These are phyloP conservation scores for Poeciliopsis paucimaculata DNA, from an alignment of 2,797 vertebrate species.

Conservation along the genomic window DNA sequence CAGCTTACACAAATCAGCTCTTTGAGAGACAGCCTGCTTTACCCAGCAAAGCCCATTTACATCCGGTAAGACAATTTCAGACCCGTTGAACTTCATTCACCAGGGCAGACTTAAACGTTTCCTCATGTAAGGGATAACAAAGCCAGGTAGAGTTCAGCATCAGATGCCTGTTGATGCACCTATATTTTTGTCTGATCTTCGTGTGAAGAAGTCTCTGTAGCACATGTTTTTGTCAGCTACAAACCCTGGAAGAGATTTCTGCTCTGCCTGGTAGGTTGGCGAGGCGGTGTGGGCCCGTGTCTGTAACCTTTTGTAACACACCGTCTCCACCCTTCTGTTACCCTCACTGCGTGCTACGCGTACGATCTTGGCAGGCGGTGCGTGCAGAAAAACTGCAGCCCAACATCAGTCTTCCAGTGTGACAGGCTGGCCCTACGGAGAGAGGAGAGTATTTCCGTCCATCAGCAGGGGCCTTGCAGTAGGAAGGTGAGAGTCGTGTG, in stretches of 20 bases:
- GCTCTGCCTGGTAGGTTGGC: background rate
- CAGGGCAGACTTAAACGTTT: conserved; percentile 33
- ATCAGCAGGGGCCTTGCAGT: conserved; percentile 51
- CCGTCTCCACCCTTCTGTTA: conserved; percentile 8
- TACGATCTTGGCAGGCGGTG: conserved; percentile 52
- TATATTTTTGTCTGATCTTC: conserved; percentile 6
- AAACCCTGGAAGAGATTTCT: conserved; percentile 15
- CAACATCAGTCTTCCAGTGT: conserved; percentile 66
- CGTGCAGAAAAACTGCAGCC: conserved; percentile 47
- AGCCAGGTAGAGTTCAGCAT: conserved; percentile 28
- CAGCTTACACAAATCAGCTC: conserved; percentile 79
- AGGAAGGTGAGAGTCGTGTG: conserved; percentile 27
- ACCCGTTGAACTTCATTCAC: conserved; percentile 46
- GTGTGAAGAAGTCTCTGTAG: background rate
- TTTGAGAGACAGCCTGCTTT: conserved; percentile 73
- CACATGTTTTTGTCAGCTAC: conserved; percentile 9
- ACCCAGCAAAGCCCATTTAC: conserved; percentile 76
- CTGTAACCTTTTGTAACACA: conserved; percentile 54
- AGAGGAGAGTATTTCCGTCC: conserved; percentile 53
- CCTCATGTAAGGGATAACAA: conserved; percentile 39
- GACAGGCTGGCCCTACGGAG: conserved; percentile 51
- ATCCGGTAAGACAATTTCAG: conserved; percentile 75
- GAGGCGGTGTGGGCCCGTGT: conserved; percentile 7
- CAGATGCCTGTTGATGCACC: background rate
- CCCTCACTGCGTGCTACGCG: conserved; percentile 18